Evolutionary conservation across 2,113 vertebrate genomes (phyloP), one percentile per base, ranked within the genome.

Genomic region (Scomber scombrus): DNA sequence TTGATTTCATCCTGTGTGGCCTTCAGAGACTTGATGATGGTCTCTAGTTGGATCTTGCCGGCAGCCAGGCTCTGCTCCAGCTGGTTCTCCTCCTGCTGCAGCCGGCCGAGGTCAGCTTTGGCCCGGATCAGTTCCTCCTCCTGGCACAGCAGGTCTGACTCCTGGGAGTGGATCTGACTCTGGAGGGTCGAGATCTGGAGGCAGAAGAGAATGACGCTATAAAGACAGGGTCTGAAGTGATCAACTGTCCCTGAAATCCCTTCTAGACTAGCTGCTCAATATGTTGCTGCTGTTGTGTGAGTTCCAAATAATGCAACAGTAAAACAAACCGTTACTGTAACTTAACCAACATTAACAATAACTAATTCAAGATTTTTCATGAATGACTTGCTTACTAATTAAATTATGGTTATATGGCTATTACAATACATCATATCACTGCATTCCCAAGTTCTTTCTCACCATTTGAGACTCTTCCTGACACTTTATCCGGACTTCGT

Each of bases 391-490:
- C 11, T 26, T 0, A 62, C 26, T 26, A 13, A 18, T 13, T 7
- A 34, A 34, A 34, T 7, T 34, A 18, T 58, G n/a, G 12, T 34
- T 18, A 13, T 4, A 29, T 26, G 15, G 16, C 31, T 18, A 14
- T 16, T 34, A 40, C 19, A 12, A 51, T 29, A 34, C 0, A 1
- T 52, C 49, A 43, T 5, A 14, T n/a, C 9, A 43, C 19, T 3
- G 3, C 11, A 14, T 16, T 5, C 10, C 14, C 8, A 16, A 12
- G 21, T 47, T n/a, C n/a, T 11, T 69, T 16, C 96, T 96, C 88
- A 99, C 98, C 97, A 97, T 96, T 85, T 99, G 98, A 0, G 96
- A 97, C 90, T 99, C 98, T 3, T 99, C 98, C 87, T 99, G 97
- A 89, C 97, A 99, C 58, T 99, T 99, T 64, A 97, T 96, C 78